Evolutionary conservation across 1,140 invertebrate genomes (phyloP).

Genomic region (Meloidogyne floridensis): DNA sequence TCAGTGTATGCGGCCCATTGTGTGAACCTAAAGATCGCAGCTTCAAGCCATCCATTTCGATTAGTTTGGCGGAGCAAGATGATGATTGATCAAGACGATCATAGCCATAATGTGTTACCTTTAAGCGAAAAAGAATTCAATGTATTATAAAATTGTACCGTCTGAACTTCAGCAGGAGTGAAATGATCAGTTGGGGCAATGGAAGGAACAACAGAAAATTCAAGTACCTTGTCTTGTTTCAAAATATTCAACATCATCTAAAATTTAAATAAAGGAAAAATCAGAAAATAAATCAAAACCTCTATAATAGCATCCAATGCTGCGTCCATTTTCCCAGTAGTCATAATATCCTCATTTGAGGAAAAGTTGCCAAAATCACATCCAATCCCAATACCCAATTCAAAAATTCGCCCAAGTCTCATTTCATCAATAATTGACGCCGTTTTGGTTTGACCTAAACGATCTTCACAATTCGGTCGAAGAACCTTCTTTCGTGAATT

Average conservation of each 20-base stretch:
- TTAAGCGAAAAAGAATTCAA: neutral
- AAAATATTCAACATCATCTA: conserved; percentile 55
- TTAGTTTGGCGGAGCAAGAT: conserved; percentile 33
- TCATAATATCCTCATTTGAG: conserved; percentile 20
- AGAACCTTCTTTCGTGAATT: neutral
- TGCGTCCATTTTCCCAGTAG: conserved; percentile 27
- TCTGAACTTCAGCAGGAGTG: conserved; percentile 52
- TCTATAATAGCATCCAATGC: conserved; percentile 45
- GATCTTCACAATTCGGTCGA: conserved; percentile 13
- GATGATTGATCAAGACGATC: conserved; percentile 43
- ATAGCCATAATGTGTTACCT: conserved; percentile 44
- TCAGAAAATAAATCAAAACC: conserved; percentile 28
- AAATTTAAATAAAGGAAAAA: conserved; percentile 20
- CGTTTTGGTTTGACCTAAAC: conserved; percentile 19
- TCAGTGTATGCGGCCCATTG: conserved; percentile 57
- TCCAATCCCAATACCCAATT: conserved; percentile 59
- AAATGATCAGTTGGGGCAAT: conserved; percentile 62
- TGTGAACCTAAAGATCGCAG: conserved; percentile 44
- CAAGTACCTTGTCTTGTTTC: conserved; percentile 55
- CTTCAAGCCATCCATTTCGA: conserved; percentile 41
- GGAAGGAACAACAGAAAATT: conserved; percentile 64
- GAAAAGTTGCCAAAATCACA: conserved; percentile 35
- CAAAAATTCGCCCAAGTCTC: conserved; percentile 39
- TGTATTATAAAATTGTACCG: neutral
- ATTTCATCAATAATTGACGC: conserved; percentile 40